Evolutionary conservation across 2,888 invertebrate genomes (phyloP), one percentile per base, ranked within the genome.

Genomic region (Sialis fuliginosa): DNA sequence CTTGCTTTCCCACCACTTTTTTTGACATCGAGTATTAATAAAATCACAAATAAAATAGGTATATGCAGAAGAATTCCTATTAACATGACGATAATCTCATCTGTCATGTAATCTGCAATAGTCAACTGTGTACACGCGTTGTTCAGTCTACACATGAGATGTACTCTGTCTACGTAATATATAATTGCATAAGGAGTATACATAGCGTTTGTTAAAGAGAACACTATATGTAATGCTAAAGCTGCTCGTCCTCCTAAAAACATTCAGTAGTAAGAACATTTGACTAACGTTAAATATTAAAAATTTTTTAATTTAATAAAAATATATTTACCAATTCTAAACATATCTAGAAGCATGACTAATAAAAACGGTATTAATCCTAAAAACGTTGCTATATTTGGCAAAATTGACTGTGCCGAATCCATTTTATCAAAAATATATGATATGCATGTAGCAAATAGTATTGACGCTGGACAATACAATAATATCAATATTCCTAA

Each of bases 361-460:
- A 82, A 59, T 12, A 81, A 65, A 58, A 83, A 87, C 0, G 87
- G 85, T 52, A 87, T 70, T 44, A 83, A 73, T 1, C 86, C 85
- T 37, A 81, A 66, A 65, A 81, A 79, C 0, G 81, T 81, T 9
- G 79, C 79, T 31, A 83, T 76, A 57, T 84, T 83, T 0, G 84
- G 83, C 62, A 85, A 70, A 52, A 87, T 79, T 49, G 82, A 79
- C 58, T 84, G 83, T 1, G 86, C 86, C 5, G 85, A 83, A 59
- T 88, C 88, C 68, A 79, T 78, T 58, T 82, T 83, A 61, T 84
- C 80, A 61, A 89, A 89, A 45, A 84, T 70, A 58, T 86, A 88
- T 32, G 86, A 84, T 34, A 83, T 67, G 53, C 81, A 77, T 1
- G 87, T 81, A 54, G 80, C 79, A 60, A 82, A 81, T 52, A 88